Evolutionary conservation across 92 coral and sea anemone species (phyloP).

Genomic region (Galaxea fascicularis): DNA sequence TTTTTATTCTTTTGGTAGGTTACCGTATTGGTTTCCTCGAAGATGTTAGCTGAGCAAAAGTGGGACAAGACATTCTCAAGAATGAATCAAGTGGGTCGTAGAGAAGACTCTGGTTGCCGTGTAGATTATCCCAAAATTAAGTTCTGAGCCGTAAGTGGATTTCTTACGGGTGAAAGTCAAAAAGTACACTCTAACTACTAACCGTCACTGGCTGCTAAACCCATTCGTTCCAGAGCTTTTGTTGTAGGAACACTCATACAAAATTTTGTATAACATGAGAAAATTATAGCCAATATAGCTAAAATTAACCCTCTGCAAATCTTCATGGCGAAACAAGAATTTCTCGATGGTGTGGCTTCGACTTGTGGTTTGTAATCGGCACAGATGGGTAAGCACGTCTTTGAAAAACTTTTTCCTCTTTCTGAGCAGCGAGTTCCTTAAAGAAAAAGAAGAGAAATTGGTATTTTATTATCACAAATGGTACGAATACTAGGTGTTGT

Average conservation of each 20-base stretch:
- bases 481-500: background rate
- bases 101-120: too few species aligned
- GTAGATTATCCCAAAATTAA: too few species aligned
- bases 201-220: background rate
- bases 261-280: background rate
- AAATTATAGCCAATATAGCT: constrained; percentile 3
- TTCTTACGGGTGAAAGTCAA: too few species aligned
- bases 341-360: background rate
- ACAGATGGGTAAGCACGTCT: background rate
- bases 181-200: too few species aligned
- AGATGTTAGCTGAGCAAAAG: too few species aligned
- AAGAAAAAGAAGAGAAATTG: background rate
- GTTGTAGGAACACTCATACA: background rate
- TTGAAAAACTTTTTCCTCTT: background rate
- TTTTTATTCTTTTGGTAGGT: too few species aligned
- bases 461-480: background rate
- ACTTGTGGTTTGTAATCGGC: background rate
- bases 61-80: too few species aligned
- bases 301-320: background rate
- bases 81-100: too few species aligned
- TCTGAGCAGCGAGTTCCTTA: background rate
- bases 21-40: too few species aligned
- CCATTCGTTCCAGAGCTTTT: background rate
- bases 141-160: too few species aligned
- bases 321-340: background rate